Evolutionary conservation across 2,888 invertebrate species (phyloP).

Genomic region (Drosophila bunnanda): DNA sequence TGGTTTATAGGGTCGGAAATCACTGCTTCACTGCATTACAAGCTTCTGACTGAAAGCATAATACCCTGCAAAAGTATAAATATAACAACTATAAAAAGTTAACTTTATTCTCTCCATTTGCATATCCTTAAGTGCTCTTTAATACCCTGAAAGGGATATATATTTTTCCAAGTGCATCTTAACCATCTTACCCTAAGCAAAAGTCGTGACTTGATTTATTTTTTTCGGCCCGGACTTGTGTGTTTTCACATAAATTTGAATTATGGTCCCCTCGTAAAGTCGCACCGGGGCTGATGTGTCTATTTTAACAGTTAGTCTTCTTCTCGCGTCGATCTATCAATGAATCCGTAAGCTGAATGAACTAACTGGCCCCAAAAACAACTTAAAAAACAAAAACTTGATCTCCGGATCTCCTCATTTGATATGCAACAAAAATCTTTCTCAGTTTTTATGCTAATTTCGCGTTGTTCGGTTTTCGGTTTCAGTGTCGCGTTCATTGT

Average conservation of each 20-base stretch:
- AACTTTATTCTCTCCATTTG: no score
- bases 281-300: slow-evolving; percentile 42
- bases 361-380: slow-evolving; percentile 39
- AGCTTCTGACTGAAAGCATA: no score
- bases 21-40: no score
- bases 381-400: slow-evolving; percentile 19
- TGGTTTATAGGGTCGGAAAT: no score
- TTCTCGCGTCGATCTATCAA: slow-evolving; percentile 65
- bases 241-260: slow-evolving; percentile 72
- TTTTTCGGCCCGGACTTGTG: slow-evolving; percentile 37
- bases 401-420: slow-evolving; percentile 56
- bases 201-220: slow-evolving; percentile 65
- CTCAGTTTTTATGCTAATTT: slow-evolving; percentile 71
- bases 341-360: slow-evolving; percentile 54
- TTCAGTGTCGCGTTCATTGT: slow-evolving; percentile 54
- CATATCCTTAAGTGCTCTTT: no score
- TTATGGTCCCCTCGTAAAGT: slow-evolving; percentile 65
- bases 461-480: slow-evolving; percentile 37
- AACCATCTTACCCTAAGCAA: slow-evolving; percentile 6
- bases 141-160: background rate
- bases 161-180: slow-evolving; percentile 22
- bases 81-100: background rate
- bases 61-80: background rate
- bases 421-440: slow-evolving; percentile 58
- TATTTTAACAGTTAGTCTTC: slow-evolving; percentile 55